Base-by-base conservation (phyloP, 2,888 invertebrate genomes). In the Mimachlamys varia region DNA sequence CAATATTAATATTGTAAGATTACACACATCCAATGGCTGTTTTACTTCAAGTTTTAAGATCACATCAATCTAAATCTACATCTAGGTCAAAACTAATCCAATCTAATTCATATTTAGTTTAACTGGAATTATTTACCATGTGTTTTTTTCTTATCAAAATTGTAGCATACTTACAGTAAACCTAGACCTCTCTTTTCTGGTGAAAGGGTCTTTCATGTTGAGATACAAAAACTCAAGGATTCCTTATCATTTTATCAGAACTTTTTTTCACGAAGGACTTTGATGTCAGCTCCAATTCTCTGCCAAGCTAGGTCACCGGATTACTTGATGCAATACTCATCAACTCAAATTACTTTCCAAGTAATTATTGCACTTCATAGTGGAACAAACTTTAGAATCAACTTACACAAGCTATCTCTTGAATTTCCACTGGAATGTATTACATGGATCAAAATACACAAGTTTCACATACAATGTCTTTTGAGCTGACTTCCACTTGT, bases 241-340 rank as follows among this genome's bases (percentile, higher is more conserved):
- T 53, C 53, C 53, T 53, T 58, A 58, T 58, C 58, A 58, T n/a
- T 58, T 58, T 58, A 58, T 58, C 58, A 22, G 22, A n/a, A 19
- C 22, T 58, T 58, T 58, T 55, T 58, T 58, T 58, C 19, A 58
- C 58, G 19, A 58, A 22, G 3, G 58, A 58, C 58, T 58, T 58
- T 58, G 58, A 58, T 58, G 58, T 58, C 22, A 58, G 58, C 58
- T 58, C 58, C 13, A 10, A 58, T 58, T 58, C 58, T 19, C n/a
- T 58, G 58, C 22, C n/a, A 58, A 58, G 58, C 58, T 19, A 19
- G 58, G 58, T 58, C 58, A 58, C 22, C 10, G 7, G 58, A 58
- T 58, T 58, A 58, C 58, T 58, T 58, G 58, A 58, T 58, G 58
- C 7, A 58, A 58, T 58, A 58, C 58, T 58, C 58, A 58, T 58